phyloP scores from a whole-genome alignment of 2,113 vertebrate genomes.

The Leucopsar rothschildi region DNA sequence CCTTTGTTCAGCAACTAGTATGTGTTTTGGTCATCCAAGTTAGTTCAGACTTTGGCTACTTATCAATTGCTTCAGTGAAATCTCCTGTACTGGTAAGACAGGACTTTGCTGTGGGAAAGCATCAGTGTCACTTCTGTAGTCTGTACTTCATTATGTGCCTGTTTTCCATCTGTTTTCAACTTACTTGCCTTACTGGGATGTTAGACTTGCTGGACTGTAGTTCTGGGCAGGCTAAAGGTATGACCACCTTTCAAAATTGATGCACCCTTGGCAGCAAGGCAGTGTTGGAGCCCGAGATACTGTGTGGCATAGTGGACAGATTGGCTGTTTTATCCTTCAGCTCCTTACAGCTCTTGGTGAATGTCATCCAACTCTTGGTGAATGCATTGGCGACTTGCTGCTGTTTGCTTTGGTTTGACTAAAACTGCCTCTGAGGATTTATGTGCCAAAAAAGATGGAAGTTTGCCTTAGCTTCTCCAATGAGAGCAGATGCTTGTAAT shows the following conservation, averaged over 20 bases:
- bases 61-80: neutral
- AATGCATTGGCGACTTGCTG: neutral
- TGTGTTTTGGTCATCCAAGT: neutral
- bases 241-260: neutral
- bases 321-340: neutral
- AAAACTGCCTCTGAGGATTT: neutral
- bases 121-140: neutral
- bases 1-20: neutral
- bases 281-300: neutral
- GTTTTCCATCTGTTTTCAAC: rapidly evolving
- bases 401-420: neutral
- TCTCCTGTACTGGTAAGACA: neutral
- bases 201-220: neutral
- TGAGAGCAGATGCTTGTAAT: neutral
- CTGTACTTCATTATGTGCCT: rapidly evolving
- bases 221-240: neutral
- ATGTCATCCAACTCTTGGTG: neutral
- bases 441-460: neutral
- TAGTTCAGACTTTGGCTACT: neutral
- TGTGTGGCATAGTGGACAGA: neutral
- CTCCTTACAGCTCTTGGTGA: neutral
- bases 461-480: neutral
- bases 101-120: neutral
- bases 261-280: neutral
- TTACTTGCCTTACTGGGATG: neutral